Evolutionary conservation across 2,888 invertebrate species (phyloP), one percentile per base, ranked within the genome.

Genomic region (Spatulosminthurus flaviceps): DNA sequence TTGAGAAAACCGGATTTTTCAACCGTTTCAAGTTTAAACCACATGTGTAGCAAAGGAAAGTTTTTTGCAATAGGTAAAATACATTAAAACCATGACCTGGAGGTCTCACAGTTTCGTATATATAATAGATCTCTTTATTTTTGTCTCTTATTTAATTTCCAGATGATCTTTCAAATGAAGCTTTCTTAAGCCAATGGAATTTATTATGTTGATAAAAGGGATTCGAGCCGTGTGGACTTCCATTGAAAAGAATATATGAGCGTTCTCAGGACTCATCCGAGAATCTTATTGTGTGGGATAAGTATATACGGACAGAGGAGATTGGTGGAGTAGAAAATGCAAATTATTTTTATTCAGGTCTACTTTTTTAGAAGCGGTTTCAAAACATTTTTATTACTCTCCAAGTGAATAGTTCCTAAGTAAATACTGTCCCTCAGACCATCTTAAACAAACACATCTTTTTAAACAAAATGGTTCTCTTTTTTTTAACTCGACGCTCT

Each of bases 1-100:
- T 72, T 72, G 26, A 24, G 72, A 72, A 72, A 72, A 72, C 72
- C 72, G 72, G 72, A 72, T 72, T 72, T 72, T 72, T 72, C 72
- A 72, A 51, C 51, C 41, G 72, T 51, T 42, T 24, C 72, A 51
- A 24, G 4, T n/a, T 19, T 16, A 19, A 51, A 19, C 9, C n/a
- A n/a, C 16, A 16, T 51, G 51, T n/a, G n/a, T 41, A 51, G 51
- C 16, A 2, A 2, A 34, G 34, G 34, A 51, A 51, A n/a, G n/a
- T n/a, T n/a, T n/a, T n/a, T n/a, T n/a, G 7, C 16, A 51, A 51
- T 51, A n/a, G 16, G 51, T n/a, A 51, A 5, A 51, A 2, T 2
- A 51, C 7, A 51, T 16, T 7, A 34, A 9, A 19, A 51, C 51
- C 51, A 51, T 51, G 51, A 51, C 51, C 51, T 51, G 51, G 51